These are phyloP conservation scores for Lipotes vexillifer DNA, from an alignment of 2,113 vertebrate species.

Conservation along the genomic window DNA sequence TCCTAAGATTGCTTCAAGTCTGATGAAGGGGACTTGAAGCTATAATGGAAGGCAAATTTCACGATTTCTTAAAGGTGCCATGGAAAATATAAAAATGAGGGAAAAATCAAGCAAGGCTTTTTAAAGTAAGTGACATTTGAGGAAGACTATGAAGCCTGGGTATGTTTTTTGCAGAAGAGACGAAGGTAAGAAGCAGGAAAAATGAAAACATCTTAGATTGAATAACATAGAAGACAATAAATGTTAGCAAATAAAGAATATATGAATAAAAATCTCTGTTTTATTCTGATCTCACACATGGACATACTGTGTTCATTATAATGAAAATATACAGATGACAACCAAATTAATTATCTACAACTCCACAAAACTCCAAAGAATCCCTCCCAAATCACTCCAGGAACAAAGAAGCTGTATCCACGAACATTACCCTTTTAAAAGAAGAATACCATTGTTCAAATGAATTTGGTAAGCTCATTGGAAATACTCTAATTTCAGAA, in stretches of 20 bases:
- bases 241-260: neutral
- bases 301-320: neutral
- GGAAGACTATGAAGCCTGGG: neutral
- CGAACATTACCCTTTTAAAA: neutral
- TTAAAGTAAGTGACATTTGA: constrained; percentile 20
- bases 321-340: neutral
- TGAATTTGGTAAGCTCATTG: neutral
- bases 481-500: neutral
- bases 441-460: neutral
- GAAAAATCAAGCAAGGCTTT: constrained; percentile 1
- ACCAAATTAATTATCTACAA: neutral
- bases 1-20: neutral
- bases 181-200: neutral
- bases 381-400: neutral
- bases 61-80: neutral
- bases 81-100: neutral
- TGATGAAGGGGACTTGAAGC: neutral
- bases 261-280: constrained; percentile 7
- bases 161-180: neutral
- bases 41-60: neutral
- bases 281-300: neutral
- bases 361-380: neutral
- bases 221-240: neutral
- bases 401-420: neutral
- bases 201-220: neutral